Evolutionary conservation across 2,888 invertebrate species (phyloP), one percentile per base, ranked within the genome.

Genomic region (Euzophera pinguis): DNA sequence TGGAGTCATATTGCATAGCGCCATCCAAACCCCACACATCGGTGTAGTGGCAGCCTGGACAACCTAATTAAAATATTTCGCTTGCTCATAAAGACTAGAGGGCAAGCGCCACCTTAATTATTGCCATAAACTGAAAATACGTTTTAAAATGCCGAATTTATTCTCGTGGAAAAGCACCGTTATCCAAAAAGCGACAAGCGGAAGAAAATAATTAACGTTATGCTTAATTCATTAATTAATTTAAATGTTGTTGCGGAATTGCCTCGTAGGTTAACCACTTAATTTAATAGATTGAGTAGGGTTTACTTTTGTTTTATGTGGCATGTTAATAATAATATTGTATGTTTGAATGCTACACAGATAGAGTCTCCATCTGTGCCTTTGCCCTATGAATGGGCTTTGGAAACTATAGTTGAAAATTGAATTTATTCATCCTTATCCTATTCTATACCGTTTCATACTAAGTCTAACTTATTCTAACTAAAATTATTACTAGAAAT

Each of bases 11-110:
- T 37, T 8, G 38, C 22, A 48, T 48, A 48, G 10, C 22, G 13
- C 22, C 37, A 14, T 7, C 41, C 49, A 29, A 41, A 29, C 32
- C 27, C 27, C 49, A 38, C 49, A 32, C 48, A 50, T 50, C 29
- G 49, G 39, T 50, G 29, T 41, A 32, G 32, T 32, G 51, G 51
- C 34, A 61, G 63, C 69, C 67, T 72, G 78, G 79, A 77, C 83
- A 75, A 75, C 78, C 86, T 87, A 88, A 88, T 87, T 88, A 88
- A 88, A 88, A 85, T 81, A 83, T 84, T 84, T 82, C 78, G 82
- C 81, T 74, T 65, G 65, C 71, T 65, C 69, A 70, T 71, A 72
- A 73, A 75, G 71, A 69, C 39, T 16, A 68, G 71, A n/a, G 67
- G 61, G 64, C 65, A 47, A 54, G 50, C 53, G 52, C 50, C 49